These are phyloP conservation scores for Atta colombica DNA, from an alignment of 1,140 invertebrate species.

Conservation along the genomic window DNA sequence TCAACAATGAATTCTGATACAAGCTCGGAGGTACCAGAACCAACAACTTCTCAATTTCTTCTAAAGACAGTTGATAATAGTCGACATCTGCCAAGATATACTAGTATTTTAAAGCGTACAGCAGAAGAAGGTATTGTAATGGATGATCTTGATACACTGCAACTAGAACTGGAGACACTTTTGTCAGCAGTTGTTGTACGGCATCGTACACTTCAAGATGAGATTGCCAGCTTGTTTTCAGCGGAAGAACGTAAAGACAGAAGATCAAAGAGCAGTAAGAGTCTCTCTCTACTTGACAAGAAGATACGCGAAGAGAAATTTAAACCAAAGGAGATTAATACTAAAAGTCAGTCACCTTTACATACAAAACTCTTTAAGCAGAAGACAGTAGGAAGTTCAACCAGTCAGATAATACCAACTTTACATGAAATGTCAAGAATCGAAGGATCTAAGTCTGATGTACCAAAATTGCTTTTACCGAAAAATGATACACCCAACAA, in stretches of 20 bases:
- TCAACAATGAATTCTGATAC: constrained; percentile 74
- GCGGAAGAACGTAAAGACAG: constrained; percentile 90
- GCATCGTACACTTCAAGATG: constrained; percentile 91
- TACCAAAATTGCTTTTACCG: constrained; percentile 89
- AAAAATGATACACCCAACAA: constrained; percentile 97
- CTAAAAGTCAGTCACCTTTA: constrained; percentile 82
- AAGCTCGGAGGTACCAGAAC: constrained; percentile 77
- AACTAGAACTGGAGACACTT: constrained; percentile 95
- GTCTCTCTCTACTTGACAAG: constrained; percentile 85
- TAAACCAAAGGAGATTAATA: constrained; percentile 83
- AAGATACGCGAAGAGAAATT: constrained; percentile 87
- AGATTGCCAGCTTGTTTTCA: constrained; percentile 91
- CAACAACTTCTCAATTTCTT: constrained; percentile 77
- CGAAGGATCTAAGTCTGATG: constrained; percentile 89
- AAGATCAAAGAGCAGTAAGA: constrained; percentile 88
- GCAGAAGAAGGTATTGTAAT: constrained; percentile 90
- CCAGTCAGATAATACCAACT: constrained; percentile 83
- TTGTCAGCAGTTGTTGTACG: constrained; percentile 93
- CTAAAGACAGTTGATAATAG: constrained; percentile 87
- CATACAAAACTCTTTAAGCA: constrained; percentile 83
- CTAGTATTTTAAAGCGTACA: constrained; percentile 87
- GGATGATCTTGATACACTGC: constrained; percentile 95
- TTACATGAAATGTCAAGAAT: constrained; percentile 85
- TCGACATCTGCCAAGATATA: constrained; percentile 87
- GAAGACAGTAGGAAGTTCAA: constrained; percentile 82